phyloP scores from a whole-genome alignment of 2,888 invertebrate genomes.

The Nasonovia ribisnigri region DNA sequence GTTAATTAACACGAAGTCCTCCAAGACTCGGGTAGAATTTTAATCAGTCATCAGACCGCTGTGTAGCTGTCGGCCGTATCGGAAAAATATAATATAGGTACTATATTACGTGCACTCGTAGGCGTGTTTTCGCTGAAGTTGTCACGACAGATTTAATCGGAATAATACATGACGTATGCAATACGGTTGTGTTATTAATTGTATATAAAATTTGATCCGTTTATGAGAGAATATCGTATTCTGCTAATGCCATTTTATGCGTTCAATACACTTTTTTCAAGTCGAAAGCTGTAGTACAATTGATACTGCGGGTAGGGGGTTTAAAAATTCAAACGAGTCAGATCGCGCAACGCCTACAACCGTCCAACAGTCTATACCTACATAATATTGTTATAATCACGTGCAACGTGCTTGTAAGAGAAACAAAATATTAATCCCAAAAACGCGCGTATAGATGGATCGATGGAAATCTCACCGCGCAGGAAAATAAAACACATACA shows the following conservation, averaged over 20 bases:
- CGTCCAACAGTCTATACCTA: neutral
- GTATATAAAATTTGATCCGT: neutral
- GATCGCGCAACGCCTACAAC: neutral
- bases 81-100: conserved; percentile 12
- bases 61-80: neutral
- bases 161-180: neutral
- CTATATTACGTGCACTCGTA: conserved; percentile 16
- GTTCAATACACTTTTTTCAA: neutral
- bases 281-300: neutral
- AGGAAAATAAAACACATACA: neutral
- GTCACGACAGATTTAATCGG: neutral
- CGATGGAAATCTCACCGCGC: neutral
- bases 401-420: neutral
- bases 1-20: conserved; percentile 58
- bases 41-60: conserved; percentile 27
- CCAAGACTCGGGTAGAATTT: conserved; percentile 50
- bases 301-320: neutral
- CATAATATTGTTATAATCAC: neutral
- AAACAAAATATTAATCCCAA: neutral
- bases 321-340: neutral
- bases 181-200: neutral
- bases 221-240: neutral
- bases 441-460: neutral
- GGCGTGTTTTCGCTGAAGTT: conserved; percentile 7
- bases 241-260: neutral